Conservation (phyloP, 64 coral and sea anemone species). For the Acropora tenuis region DNA sequence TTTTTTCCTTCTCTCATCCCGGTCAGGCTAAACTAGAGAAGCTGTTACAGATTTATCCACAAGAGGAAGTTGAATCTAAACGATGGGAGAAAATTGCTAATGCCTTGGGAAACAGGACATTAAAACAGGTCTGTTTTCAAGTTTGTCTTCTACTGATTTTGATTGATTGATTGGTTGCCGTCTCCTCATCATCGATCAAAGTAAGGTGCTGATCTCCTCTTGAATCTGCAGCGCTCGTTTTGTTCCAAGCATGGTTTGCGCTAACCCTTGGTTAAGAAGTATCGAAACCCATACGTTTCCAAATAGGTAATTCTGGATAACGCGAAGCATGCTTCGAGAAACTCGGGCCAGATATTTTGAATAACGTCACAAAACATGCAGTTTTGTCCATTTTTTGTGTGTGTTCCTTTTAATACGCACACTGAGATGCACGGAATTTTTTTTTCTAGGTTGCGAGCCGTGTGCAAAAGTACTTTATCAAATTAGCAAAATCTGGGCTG, state of each 20-base stretch:
- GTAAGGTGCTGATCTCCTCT: too few species aligned
- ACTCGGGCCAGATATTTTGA: not conserved
- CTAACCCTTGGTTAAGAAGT: too few species aligned
- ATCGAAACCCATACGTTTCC: too few species aligned
- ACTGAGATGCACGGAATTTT: too few species aligned
- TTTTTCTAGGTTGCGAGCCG: slow-evolving; percentile 85
- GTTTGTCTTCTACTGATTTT: not conserved
- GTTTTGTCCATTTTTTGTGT: too few species aligned
- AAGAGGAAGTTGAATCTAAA: slow-evolving; percentile 93
- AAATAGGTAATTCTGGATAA: too few species aligned
- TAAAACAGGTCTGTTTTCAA: slow-evolving; percentile 75
- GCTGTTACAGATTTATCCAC: slow-evolving; percentile 91
- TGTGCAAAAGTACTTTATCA: slow-evolving; percentile 99
- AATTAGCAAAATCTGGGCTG: slow-evolving; percentile 86
- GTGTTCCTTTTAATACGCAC: too few species aligned
- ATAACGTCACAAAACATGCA: not conserved
- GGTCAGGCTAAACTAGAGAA: slow-evolving; percentile 86
- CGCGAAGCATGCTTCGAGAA: too few species aligned
- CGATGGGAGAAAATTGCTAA: slow-evolving; percentile 97
- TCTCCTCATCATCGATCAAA: too few species aligned
- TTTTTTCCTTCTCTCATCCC: not conserved
- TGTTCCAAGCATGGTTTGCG: too few species aligned
- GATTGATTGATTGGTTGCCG: too few species aligned
- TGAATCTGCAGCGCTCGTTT: too few species aligned
- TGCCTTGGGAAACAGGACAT: slow-evolving; percentile 90